phyloP scores from a whole-genome alignment of 2,113 vertebrate genomes.

The Gasterosteus aculeatus region DNA sequence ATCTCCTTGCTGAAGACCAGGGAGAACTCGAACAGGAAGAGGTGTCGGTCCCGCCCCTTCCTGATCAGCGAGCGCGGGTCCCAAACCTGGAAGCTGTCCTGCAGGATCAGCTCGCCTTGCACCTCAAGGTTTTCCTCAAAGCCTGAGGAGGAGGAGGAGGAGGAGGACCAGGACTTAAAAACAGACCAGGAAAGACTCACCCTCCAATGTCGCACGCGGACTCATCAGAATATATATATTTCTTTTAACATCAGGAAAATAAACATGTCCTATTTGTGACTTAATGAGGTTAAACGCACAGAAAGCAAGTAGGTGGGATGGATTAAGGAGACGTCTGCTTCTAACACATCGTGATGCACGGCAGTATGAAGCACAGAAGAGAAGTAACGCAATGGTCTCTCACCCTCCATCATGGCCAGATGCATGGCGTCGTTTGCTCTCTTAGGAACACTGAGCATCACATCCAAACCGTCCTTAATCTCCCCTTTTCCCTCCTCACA shows the following conservation, averaged over 20 bases:
- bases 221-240: neutral
- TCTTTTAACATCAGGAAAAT: too few species aligned
- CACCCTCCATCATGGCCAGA: conserved; percentile 98
- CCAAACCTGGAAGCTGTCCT: conserved; percentile 99
- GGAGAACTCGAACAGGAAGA: conserved; percentile 98
- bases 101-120: conserved; percentile 96
- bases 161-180: neutral
- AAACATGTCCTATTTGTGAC: too few species aligned
- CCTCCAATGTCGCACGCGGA: neutral
- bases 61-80: conserved; percentile 98
- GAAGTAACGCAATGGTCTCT: neutral
- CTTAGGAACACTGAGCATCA: conserved; percentile 98
- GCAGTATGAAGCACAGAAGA: neutral
- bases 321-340: too few species aligned
- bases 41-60: conserved; percentile 95
- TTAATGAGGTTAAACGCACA: too few species aligned
- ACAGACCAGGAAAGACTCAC: neutral
- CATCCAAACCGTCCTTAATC: conserved; percentile 96
- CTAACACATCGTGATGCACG: too few species aligned
- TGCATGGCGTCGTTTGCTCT: conserved; percentile 99
- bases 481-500: conserved; percentile 99
- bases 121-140: conserved; percentile 98
- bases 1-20: conserved; percentile 99
- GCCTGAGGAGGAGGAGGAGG: conserved; percentile 73
- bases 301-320: too few species aligned